phyloP scores from a whole-genome alignment of 2,113 vertebrate genomes.

The human region GRCh38 chr2:11529501-11530000 shows the following conservation, averaged over 20 bases:
- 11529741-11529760: neutral
- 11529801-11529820: neutral
- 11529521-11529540: neutral
- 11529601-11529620: neutral
- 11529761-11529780: neutral
- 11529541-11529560: too few species aligned
- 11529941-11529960: neutral
- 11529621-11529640: neutral
- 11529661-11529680: neutral
- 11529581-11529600: neutral
- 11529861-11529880: neutral
- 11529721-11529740: neutral
- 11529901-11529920: neutral
- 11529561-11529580: neutral
- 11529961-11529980: neutral
- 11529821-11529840: neutral
- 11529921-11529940: neutral
- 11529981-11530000: neutral
- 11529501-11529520: too few species aligned
- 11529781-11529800: accelerated
- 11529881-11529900: neutral
- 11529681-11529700: neutral
- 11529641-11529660: neutral
- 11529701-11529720: neutral
- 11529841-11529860: neutral